Conservation (phyloP, 2,113 vertebrate genomes). For the Tenrec ecaudatus region DNA sequence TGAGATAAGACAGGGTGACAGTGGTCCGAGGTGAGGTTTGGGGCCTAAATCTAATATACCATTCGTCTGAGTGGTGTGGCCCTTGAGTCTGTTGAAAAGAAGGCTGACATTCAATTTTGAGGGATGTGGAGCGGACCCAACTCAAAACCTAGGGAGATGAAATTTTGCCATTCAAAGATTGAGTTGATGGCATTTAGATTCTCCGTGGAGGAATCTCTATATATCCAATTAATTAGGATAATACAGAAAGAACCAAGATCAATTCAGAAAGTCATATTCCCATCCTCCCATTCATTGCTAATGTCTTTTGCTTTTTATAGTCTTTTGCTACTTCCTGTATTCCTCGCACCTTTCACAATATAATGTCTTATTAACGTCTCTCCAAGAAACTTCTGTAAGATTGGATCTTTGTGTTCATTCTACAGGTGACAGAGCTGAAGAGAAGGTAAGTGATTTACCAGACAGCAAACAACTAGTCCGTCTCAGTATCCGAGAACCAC, state of each 20-base stretch:
- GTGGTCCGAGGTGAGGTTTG: neutral
- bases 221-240: neutral
- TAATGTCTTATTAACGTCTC: neutral
- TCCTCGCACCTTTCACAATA: neutral
- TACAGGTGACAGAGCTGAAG: neutral
- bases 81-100: neutral
- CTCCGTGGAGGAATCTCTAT: neutral
- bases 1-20: neutral
- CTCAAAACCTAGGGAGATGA: neutral
- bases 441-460: neutral
- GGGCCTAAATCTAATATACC: neutral
- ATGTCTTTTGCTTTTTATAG: conserved; percentile 40
- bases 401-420: neutral
- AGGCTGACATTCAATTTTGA: conserved; percentile 7
- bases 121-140: neutral
- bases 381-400: neutral
- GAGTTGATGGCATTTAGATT: neutral
- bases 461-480: neutral
- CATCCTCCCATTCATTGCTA: conserved; percentile 4
- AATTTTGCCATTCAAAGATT: neutral
- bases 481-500: neutral
- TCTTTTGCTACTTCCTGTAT: neutral
- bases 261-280: neutral
- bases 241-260: neutral
- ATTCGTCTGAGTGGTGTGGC: neutral